Base-by-base conservation (phyloP, 2,113 vertebrate species). In the Perccottus glenii region DNA sequence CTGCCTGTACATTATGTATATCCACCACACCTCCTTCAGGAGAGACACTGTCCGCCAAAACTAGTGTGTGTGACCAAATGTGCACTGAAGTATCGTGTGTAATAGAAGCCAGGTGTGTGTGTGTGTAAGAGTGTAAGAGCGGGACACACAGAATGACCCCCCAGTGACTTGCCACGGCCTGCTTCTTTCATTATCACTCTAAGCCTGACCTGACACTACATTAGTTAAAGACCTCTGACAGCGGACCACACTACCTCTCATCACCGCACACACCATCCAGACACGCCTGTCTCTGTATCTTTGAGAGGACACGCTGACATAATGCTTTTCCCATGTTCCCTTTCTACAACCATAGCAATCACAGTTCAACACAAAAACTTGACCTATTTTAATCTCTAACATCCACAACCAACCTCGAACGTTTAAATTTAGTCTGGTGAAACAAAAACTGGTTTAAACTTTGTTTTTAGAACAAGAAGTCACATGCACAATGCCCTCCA, bases 21-120 rank as follows among this genome's bases (percentile, higher is more conserved):
- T 6, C 2, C 2, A 40, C 38, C 38, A 40, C 38, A 6, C 38
- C 8, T 40, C 5, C n/a, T 51, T 14, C 6, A 60, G 8, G 16
- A 32, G 52, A 43, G 60, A 15, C 64, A 35, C 56, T 45, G 53
- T n/a, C 40, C 56, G 49, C n/a, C 53, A 11, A 40, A n/a, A 14
- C 45, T 48, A 61, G 50, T 9, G 65, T 19, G 57, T 47, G 66
- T 11, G 33, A 62, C 59, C 16, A 64, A 14, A 51, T 80, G 78
- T 60, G 38, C 38, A 3, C 5, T 40, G 38, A 8, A 76, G 65
- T 68, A 63, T 45, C 45, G 63, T 83, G 78, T 79, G 66, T 86
- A 84, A 86, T 86, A 49, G 64, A 78, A 81, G 75, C 66, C 73
- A 84, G 79, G 77, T 75, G 82, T 66, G 7, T 53, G 78, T 48